A percentile compares a stretch with the other conserved stretches of the same genome.
Evolutionary conservation across 2,888 invertebrate species (phyloP).

Genomic region (Blera fallax): DNA sequence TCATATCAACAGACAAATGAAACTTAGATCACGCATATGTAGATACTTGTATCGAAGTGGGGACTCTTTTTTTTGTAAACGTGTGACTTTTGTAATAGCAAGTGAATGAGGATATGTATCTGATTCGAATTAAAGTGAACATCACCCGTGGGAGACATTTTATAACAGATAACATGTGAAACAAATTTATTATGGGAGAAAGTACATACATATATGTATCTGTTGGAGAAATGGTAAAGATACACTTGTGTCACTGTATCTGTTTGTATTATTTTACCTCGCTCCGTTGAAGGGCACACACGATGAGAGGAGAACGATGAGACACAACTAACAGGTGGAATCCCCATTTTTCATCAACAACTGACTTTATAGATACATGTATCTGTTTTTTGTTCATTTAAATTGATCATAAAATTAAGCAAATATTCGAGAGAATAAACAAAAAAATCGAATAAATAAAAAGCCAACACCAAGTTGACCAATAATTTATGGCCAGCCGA

Average conservation of each 20-base stretch:
- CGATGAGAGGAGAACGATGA: neutral
- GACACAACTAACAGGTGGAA: slow-evolving; percentile 65
- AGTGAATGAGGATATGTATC: slow-evolving; percentile 8
- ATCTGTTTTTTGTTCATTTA: slow-evolving; percentile 47
- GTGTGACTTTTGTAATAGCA: neutral
- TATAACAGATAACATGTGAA: slow-evolving; percentile 20
- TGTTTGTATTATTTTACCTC: slow-evolving; percentile 1
- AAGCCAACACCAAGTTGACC: slow-evolving; percentile 70
- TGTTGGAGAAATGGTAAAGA: neutral
- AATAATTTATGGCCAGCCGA: slow-evolving; percentile 69
- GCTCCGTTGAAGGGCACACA: slow-evolving; percentile 2
- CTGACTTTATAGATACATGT: slow-evolving; percentile 24
- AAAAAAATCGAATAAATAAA: slow-evolving; percentile 56
- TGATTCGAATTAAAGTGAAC: neutral
- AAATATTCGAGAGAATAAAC: slow-evolving; percentile 55
- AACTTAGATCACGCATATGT: neutral
- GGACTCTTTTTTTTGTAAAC: neutral
- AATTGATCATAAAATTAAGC: slow-evolving; percentile 67
- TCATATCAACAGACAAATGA: slow-evolving; percentile 49
- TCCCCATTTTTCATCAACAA: slow-evolving; percentile 56
- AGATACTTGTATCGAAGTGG: neutral
- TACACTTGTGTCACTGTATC: slow-evolving; percentile 11
- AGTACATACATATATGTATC: no score
- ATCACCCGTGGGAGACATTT: slow-evolving; percentile 47
- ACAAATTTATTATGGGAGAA: slow-evolving; percentile 3